A percentile compares a stretch with the other conserved stretches of the same genome.
These are phyloP conservation scores for Lasioglossum figueresi DNA, from an alignment of 2,888 invertebrate species.

Conservation along the genomic window DNA sequence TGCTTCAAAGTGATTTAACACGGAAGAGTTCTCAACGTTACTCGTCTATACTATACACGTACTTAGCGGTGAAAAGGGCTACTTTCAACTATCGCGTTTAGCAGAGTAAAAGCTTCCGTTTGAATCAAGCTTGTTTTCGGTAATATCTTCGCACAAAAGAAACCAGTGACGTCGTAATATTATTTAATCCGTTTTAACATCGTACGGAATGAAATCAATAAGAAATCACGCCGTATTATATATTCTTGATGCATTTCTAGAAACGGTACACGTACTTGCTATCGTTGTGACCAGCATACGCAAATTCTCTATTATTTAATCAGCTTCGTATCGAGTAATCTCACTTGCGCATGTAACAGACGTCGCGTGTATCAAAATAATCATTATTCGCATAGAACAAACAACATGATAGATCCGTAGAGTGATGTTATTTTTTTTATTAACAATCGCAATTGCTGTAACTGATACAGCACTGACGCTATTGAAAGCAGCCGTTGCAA, in stretches of 20 bases:
- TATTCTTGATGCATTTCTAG: not conserved
- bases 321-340: not conserved
- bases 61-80: not conserved
- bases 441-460: not conserved
- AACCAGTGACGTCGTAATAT: not conserved
- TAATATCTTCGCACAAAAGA: not conserved
- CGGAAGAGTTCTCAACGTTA: not conserved
- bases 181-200: slow-evolving; percentile 31
- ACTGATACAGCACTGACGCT: not conserved
- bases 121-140: not conserved
- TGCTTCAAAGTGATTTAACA: not conserved
- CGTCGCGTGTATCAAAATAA: slow-evolving; percentile 12
- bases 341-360: not conserved
- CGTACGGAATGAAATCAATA: slow-evolving; percentile 18
- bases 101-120: not conserved
- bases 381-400: not conserved
- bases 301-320: slow-evolving; percentile 9
- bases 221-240: slow-evolving; percentile 11
- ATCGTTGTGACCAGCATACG: not conserved
- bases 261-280: slow-evolving; percentile 6
- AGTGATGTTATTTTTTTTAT: not conserved
- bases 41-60: not conserved
- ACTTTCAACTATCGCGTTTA: not conserved
- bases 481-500: slow-evolving; percentile 1
- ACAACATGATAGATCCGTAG: not conserved